Percentiles rank a stretch among this genome's conserved stretches.
phyloP scores from a whole-genome alignment of 2,888 invertebrate species.

The Petrolisthes cinctipes region DNA sequence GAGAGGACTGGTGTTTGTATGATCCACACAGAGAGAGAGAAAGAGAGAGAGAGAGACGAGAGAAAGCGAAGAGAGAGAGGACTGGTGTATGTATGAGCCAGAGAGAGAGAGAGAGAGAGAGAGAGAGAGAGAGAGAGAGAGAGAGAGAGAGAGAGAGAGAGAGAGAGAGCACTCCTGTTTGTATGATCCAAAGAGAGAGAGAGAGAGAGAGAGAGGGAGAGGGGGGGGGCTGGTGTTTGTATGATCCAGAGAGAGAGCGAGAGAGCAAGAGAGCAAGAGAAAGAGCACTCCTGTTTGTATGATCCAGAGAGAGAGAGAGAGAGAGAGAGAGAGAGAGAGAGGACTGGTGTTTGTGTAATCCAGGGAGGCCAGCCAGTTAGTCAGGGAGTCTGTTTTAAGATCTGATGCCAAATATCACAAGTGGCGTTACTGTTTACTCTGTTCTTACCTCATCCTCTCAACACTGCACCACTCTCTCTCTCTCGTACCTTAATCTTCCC shows the following conservation, averaged over 20 bases:
- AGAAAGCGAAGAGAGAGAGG: not conserved
- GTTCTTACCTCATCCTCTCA: not conserved
- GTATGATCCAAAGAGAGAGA: too few relatives aligned
- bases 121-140: constrained; percentile 14
- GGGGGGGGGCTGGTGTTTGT: too few relatives aligned
- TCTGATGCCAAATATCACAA: not conserved
- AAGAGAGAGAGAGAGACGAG: constrained; percentile 22
- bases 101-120: constrained; percentile 20
- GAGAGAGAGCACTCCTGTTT: too few relatives aligned
- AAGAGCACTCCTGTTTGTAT: too few relatives aligned
- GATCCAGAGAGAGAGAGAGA: too few relatives aligned
- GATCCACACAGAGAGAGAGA: not conserved
- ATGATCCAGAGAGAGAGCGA: not conserved
- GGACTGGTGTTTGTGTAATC: not conserved
- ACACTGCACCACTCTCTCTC: too few relatives aligned
- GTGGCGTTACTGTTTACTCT: not conserved
- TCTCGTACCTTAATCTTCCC: not conserved
- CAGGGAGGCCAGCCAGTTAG: not conserved
- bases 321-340: too few relatives aligned
- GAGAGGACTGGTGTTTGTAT: not conserved
- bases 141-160: not conserved
- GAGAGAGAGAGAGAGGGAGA: too few relatives aligned
- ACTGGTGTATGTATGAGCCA: not conserved
- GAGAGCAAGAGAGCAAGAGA: not conserved
- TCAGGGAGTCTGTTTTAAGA: constrained; percentile 10